A percentile compares a stretch with the other conserved stretches of the same genome.
phyloP scores from a whole-genome alignment of 64 coral and sea anemone genomes.

The Orbicella faveolata region DNA sequence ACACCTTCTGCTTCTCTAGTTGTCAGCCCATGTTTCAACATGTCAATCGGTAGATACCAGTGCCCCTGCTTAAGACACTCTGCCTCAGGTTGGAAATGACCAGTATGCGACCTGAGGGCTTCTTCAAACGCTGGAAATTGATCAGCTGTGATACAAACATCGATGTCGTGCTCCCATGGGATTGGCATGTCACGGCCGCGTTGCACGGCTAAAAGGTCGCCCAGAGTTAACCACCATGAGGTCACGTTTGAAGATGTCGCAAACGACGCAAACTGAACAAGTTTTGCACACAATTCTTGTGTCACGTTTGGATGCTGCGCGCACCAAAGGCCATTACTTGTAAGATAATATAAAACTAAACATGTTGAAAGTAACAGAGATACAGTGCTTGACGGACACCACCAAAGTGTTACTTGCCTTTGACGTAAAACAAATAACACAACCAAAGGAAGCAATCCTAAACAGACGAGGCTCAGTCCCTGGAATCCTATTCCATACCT shows the following conservation, averaged over 20 bases:
- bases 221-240: conserved; percentile 51
- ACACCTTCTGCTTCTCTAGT: conserved; percentile 48
- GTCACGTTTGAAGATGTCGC: conserved; percentile 28
- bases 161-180: conserved; percentile 59
- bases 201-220: conserved; percentile 52
- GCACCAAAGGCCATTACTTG: conserved; percentile 59
- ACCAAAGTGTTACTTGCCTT: not conserved
- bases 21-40: conserved; percentile 28
- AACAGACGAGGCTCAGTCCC: conserved; percentile 9
- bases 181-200: conserved; percentile 46
- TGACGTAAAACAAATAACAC: not conserved
- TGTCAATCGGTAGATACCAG: conserved; percentile 59
- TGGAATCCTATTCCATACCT: conserved; percentile 26
- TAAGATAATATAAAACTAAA: conserved; percentile 52
- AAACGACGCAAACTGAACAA: conserved; percentile 43
- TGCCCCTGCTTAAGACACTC: not conserved
- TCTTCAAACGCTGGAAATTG: conserved; percentile 41
- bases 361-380: conserved; percentile 14
- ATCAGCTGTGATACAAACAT: conserved; percentile 48
- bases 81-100: conserved; percentile 36
- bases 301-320: conserved; percentile 46
- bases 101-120: conserved; percentile 5
- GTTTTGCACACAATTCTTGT: conserved; percentile 50
- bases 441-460: conserved; percentile 29
- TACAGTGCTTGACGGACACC: not conserved